Evolutionary conservation across 1,140 invertebrate species (phyloP), one percentile per base, ranked within the genome.

Genomic region (Hormaphis cornu): DNA sequence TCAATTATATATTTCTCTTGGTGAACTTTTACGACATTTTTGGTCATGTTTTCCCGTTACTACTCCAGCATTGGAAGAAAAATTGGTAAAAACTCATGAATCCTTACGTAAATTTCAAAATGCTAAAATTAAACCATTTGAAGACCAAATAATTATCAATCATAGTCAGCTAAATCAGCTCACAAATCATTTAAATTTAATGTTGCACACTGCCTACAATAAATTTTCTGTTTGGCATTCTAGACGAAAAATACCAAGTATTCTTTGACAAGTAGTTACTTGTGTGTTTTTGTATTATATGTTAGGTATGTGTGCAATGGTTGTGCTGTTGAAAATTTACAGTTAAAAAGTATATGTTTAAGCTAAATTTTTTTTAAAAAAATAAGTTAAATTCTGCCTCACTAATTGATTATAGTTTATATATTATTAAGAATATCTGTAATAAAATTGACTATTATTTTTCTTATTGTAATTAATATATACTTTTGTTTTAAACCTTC

Each of bases 1-100:
- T 48, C 84, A 87, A 70, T 80, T 95, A 33, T 97, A 97, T 80
- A 81, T 88, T 14, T 90, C 90, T 16, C 81, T 90, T 2, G 87
- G 89, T 72, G 94, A 97, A 81, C 80, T 98, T 48, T 78, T 97
- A 8, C 84, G 89, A 69, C 93, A 97, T 79, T 95, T 97, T 80
- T 98, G 95, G 94, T 83, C 86, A 28, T 91, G 91, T 78, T 96
- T 97, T 80, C 95, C 94, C 53, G 87, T 89, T 12, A 91, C 89
- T 0, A 89, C 87, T 8, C 83, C 86, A 40, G 83, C 86, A 59
- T 78, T 88, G 12, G 87, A 92, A 76, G 87, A 91, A 33, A 92
- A 95, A 79, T 85, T 89, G 1, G 81, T 86, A 22, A 85, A 86
- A 74, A 94, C 94, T 87, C 89, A 95, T 71, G 87, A 90, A 72